Evolutionary conservation across 2,113 vertebrate genomes (phyloP), one percentile per base, ranked within the genome.

Genomic region (Pavo muticus): DNA sequence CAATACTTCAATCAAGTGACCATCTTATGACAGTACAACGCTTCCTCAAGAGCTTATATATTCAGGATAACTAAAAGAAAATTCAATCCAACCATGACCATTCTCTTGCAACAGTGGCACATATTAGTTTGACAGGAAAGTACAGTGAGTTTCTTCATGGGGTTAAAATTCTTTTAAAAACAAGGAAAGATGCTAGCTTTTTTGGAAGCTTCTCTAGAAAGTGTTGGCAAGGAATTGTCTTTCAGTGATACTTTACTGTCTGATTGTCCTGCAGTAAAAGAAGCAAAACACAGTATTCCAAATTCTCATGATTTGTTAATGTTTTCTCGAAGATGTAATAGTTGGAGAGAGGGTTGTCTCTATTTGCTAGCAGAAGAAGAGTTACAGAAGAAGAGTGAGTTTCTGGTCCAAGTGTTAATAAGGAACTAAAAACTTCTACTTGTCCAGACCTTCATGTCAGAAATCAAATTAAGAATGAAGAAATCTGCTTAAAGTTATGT

Each of bases 381-480:
- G 60, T 42, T 60, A 40, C 21, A 10, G 4, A 15, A 42, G 30
- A 16, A 44, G 32, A 52, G 17, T 25, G 11, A 67, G 5, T 75
- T 91, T 84, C 70, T 79, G 45, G 21, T 50, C 19, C 30, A 42
- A 30, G 8, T 14, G 14, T 32, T 52, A 54, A 23, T 9, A 69
- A 86, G 74, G 64, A 86, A 70, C 39, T 80, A 9, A 88, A 74
- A 73, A 80, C 48, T 24, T 76, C 77, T 45, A 81, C 45, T 18
- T 77, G 30, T 72, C 64, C 21, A 57, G 42, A 54, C 30, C 48
- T 90, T 85, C 24, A 16, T 21, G 74, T 12, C 13, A 50, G 67
- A 93, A 83, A 70, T 35, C 11, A 83, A 72, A 88, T 39, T 27
- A 93, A 87, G 88, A 75, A 71, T 57, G 17, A 87, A 84, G 88